Evolutionary conservation across 2,888 invertebrate species (phyloP).

Genomic region (Deilephila porcellus): DNA sequence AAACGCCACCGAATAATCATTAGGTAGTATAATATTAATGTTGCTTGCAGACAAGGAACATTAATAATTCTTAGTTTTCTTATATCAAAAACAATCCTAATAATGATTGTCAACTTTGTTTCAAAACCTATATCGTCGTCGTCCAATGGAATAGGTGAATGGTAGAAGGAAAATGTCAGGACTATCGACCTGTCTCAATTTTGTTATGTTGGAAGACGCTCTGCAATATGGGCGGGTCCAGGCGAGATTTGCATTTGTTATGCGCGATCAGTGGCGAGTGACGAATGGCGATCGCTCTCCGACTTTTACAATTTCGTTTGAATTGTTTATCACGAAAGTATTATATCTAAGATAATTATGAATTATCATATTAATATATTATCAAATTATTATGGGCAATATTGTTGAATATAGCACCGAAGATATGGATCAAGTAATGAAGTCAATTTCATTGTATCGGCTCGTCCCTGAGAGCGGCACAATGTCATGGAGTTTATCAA

Average conservation of each 20-base stretch:
- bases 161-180: too few relatives aligned
- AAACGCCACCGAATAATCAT: too few relatives aligned
- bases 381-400: not conserved
- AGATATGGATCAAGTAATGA: not conserved
- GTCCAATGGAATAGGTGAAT: not conserved
- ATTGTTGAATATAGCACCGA: not conserved
- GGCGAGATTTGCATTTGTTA: constrained; percentile 16
- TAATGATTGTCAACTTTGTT: not conserved
- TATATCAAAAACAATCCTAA: too few relatives aligned
- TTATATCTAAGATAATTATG: too few relatives aligned
- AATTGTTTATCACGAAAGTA: too few relatives aligned
- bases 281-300: too few relatives aligned
- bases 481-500: constrained; percentile 2
- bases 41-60: too few relatives aligned
- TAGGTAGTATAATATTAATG: too few relatives aligned
- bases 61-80: too few relatives aligned
- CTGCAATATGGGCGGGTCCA: not conserved
- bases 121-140: not conserved
- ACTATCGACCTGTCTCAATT: too few relatives aligned
- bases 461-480: not conserved
- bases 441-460: not conserved
- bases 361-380: too few relatives aligned
- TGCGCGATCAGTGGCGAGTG: not conserved
- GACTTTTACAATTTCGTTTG: too few relatives aligned
- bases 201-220: not conserved